Conservation (phyloP, 2,113 vertebrate species). For the Grus americana region DNA sequence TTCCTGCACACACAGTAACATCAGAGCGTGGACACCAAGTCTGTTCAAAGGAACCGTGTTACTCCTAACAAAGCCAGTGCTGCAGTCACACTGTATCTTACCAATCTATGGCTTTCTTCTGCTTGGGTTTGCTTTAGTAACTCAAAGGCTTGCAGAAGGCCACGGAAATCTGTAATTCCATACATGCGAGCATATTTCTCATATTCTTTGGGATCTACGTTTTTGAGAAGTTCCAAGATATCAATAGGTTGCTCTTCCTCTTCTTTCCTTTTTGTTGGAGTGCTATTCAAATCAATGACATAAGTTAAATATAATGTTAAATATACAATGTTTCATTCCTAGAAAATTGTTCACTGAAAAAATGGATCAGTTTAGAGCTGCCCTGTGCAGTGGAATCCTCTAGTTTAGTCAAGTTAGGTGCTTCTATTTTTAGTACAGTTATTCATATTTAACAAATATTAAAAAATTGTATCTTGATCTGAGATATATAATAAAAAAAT, state of each 20-base stretch:
- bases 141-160: constrained; percentile 96
- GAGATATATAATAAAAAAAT: not conserved
- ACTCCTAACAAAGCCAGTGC: not conserved
- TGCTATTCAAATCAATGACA: constrained; percentile 74
- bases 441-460: not conserved
- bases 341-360: not conserved
- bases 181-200: constrained; percentile 99
- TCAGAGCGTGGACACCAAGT: not conserved
- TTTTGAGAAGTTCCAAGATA: constrained; percentile 96
- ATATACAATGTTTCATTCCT: not conserved
- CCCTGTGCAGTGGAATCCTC: not conserved
- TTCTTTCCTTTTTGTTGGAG: constrained; percentile 89
- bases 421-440: not conserved
- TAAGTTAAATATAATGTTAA: not conserved
- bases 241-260: constrained; percentile 92
- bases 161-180: constrained; percentile 97
- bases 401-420: not conserved
- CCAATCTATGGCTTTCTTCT: constrained; percentile 90
- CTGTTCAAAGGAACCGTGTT: not conserved
- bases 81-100: constrained; percentile 37
- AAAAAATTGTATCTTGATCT: not conserved
- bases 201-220: constrained; percentile 98
- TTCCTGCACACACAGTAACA: not conserved
- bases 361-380: not conserved
- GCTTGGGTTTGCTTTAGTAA: constrained; percentile 88